Evolutionary conservation across 2,797 vertebrate genomes (phyloP).

Genomic region (Muscicapa comitata): DNA sequence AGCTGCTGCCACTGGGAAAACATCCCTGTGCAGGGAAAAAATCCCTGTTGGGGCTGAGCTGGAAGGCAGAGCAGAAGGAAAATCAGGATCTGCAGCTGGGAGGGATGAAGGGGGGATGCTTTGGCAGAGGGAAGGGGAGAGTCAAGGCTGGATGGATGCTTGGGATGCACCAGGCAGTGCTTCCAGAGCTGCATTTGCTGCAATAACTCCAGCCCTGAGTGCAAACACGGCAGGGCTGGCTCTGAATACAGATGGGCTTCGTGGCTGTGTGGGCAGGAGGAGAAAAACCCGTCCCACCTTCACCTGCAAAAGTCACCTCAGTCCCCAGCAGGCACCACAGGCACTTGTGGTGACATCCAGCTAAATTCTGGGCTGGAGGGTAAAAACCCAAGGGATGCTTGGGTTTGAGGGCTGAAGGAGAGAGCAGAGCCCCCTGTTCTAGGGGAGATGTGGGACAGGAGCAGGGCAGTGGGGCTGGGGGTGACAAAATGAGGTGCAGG

Average conservation of each 20-base stretch:
- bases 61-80: not conserved
- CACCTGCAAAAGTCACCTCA: not conserved
- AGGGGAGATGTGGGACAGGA: not conserved
- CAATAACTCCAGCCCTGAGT: not conserved
- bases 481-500: not conserved
- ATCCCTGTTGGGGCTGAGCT: not conserved
- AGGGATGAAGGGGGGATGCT: not conserved
- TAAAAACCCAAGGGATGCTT: not conserved
- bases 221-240: not conserved
- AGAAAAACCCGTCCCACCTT: not conserved
- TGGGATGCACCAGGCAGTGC: not conserved
- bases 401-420: not conserved
- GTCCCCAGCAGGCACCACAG: not conserved
- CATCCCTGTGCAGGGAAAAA: not conserved
- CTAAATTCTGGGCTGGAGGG: not conserved
- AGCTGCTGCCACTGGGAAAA: not conserved
- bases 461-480: not conserved
- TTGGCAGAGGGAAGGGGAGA: not conserved
- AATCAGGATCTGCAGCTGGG: not conserved
- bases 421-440: rapidly evolving
- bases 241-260: not conserved
- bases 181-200: not conserved
- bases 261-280: not conserved
- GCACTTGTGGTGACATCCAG: not conserved
- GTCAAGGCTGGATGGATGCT: not conserved